A percentile compares a stretch with the other conserved stretches of the same genome.
Evolutionary conservation across 2,888 invertebrate species (phyloP).

Genomic region (Ischnura elegans): DNA sequence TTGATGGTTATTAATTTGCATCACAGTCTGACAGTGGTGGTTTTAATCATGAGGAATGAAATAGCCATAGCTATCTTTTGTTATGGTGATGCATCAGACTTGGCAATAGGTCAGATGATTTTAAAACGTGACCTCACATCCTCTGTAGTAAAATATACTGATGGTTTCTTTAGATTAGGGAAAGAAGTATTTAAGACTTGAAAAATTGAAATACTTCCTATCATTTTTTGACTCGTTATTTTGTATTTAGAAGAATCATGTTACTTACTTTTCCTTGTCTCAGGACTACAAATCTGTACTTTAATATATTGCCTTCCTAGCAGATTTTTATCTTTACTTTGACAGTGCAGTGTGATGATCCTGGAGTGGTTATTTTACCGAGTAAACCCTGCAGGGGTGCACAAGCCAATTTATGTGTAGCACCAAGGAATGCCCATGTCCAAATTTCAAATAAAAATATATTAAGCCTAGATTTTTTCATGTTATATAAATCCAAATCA

Average conservation of each 20-base stretch:
- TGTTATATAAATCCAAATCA: slow-evolving; percentile 65
- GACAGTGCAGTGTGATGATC: slow-evolving; percentile 56
- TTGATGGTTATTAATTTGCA: slow-evolving; percentile 63
- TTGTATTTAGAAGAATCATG: slow-evolving; percentile 63
- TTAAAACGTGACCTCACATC: slow-evolving; percentile 54
- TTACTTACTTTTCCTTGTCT: slow-evolving; percentile 64
- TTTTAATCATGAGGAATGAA: slow-evolving; percentile 62
- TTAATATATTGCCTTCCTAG: slow-evolving; percentile 65
- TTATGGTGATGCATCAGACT: slow-evolving; percentile 60
- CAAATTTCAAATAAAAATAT: slow-evolving; percentile 67
- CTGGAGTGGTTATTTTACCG: slow-evolving; percentile 63
- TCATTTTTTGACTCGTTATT: slow-evolving; percentile 57
- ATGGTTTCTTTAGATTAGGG: slow-evolving; percentile 63
- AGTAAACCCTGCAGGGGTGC: slow-evolving; percentile 62
- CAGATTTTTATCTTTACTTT: slow-evolving; percentile 66
- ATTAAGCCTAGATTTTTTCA: slow-evolving; percentile 60
- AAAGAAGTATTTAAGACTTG: slow-evolving; percentile 61
- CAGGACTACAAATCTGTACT: slow-evolving; percentile 43
- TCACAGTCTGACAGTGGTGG: slow-evolving; percentile 59
- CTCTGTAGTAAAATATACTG: slow-evolving; percentile 57
- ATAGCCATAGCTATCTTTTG: slow-evolving; percentile 59
- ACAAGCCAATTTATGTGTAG: slow-evolving; percentile 67
- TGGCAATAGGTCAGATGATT: slow-evolving; percentile 59
- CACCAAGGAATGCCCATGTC: slow-evolving; percentile 69
- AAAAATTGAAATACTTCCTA: slow-evolving; percentile 61